phyloP scores from a whole-genome alignment of 2,113 vertebrate genomes.

The Xiphophorus hellerii region DNA sequence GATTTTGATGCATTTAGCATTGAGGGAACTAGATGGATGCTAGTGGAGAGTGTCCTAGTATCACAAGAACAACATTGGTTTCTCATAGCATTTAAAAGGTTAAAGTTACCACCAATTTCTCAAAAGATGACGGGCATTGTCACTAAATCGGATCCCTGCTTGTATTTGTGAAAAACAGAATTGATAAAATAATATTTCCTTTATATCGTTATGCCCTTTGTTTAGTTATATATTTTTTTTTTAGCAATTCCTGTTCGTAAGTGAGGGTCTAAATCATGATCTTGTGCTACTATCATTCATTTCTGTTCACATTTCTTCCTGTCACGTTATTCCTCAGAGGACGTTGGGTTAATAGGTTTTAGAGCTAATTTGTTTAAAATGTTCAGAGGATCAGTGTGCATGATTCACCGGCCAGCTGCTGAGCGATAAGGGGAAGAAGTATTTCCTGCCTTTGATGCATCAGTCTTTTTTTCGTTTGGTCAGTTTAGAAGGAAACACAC shows the following conservation, averaged over 20 bases:
- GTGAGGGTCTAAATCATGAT: no score
- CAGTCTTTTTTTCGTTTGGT: neutral
- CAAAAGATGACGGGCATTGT: neutral
- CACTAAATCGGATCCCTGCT: neutral
- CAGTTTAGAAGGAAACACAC: conserved; percentile 17
- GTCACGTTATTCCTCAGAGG: conserved; percentile 12
- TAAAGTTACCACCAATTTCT: neutral
- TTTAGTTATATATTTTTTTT: neutral
- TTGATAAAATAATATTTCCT: neutral
- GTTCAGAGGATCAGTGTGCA: neutral
- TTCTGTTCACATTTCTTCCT: conserved; percentile 32
- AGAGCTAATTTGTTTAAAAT: conserved; percentile 25
- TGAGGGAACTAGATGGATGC: conserved; percentile 14
- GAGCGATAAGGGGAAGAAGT: conserved; percentile 37
- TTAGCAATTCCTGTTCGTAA: neutral
- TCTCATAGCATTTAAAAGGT: conserved; percentile 10
- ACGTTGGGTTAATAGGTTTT: conserved; percentile 7
- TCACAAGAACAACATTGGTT: neutral
- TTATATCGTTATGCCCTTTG: neutral
- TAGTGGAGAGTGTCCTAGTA: neutral
- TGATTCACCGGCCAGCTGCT: conserved; percentile 23
- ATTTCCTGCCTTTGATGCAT: conserved; percentile 64
- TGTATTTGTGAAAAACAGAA: neutral
- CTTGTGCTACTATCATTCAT: no score
- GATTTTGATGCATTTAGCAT: conserved; percentile 7